Evolutionary conservation across 2,113 vertebrate species (phyloP).

Genomic region (Aythya baeri): DNA sequence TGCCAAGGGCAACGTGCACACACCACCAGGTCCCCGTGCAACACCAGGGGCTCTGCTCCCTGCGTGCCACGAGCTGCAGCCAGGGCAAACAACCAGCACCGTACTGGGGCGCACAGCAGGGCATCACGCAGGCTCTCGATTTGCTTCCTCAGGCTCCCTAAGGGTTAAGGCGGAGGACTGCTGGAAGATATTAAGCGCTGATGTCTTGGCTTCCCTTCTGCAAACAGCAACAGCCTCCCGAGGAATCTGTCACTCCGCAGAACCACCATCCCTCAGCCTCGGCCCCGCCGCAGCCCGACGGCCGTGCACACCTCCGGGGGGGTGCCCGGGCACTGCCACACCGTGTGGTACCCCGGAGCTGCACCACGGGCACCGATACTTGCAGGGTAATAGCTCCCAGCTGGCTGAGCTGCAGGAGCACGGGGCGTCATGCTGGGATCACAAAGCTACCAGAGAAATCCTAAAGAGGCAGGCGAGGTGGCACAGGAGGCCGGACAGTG

Average conservation of each 20-base stretch:
- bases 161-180: constrained; percentile 42
- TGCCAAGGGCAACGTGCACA: fast-evolving
- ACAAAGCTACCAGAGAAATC: fast-evolving
- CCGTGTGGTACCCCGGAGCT: too few species aligned
- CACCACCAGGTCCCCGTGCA: neutral
- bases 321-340: too few species aligned
- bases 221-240: constrained; percentile 50
- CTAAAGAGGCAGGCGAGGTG: fast-evolving
- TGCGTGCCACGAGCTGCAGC: fast-evolving
- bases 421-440: fast-evolving
- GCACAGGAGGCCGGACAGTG: too few species aligned
- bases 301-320: too few species aligned
- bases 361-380: too few species aligned
- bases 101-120: neutral
- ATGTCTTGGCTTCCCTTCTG: constrained; percentile 49
- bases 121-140: neutral
- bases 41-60: neutral
- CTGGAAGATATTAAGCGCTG: constrained; percentile 43
- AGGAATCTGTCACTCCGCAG: constrained; percentile 32
- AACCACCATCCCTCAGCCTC: constrained; percentile 17
- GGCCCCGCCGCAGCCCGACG: too few species aligned
- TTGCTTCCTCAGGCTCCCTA: neutral
- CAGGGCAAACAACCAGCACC: neutral
- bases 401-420: neutral
- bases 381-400: fast-evolving